A percentile compares a stretch with the other conserved stretches of the same genome.
Evolutionary conservation across 2,797 vertebrate genomes (phyloP).

Genomic region (Miichthys miiuy): DNA sequence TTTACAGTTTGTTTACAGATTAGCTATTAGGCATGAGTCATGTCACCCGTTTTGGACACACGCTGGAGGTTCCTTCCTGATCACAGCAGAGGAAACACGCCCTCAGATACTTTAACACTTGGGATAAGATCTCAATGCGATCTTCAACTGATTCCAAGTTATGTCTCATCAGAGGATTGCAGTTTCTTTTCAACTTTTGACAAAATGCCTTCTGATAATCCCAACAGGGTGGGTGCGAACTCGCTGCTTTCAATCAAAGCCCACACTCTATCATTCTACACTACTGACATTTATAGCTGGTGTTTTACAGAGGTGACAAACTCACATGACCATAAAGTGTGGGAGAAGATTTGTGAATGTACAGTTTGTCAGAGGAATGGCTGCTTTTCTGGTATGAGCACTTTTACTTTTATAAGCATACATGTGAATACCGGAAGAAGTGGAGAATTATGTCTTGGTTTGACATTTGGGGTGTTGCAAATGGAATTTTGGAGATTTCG

Average conservation of each 20-base stretch:
- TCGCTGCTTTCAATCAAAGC: constrained; percentile 22
- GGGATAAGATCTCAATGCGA: background rate
- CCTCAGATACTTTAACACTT: constrained; percentile 1
- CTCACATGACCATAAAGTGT: constrained; percentile 5
- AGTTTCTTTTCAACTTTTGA: constrained; percentile 1
- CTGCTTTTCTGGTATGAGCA: constrained; percentile 1
- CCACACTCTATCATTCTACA: background rate
- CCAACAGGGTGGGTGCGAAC: background rate
- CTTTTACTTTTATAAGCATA: constrained; percentile 2
- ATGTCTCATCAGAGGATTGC: background rate
- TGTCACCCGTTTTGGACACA: constrained; percentile 24
- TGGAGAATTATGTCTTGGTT: background rate
- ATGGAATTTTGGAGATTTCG: constrained; percentile 4
- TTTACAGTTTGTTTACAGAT: constrained; percentile 48
- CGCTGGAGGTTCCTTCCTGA: background rate
- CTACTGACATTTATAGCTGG: background rate
- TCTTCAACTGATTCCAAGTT: background rate
- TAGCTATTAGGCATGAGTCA: constrained; percentile 39
- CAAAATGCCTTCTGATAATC: background rate
- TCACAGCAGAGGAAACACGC: background rate
- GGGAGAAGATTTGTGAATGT: background rate
- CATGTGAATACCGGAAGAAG: constrained; percentile 11
- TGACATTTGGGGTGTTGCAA: constrained; percentile 7
- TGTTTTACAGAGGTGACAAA: constrained; percentile 12
- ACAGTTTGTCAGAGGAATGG: constrained; percentile 8